Base-by-base conservation (phyloP, 2,797 vertebrate species). In the Artibeus lituratus region DNA sequence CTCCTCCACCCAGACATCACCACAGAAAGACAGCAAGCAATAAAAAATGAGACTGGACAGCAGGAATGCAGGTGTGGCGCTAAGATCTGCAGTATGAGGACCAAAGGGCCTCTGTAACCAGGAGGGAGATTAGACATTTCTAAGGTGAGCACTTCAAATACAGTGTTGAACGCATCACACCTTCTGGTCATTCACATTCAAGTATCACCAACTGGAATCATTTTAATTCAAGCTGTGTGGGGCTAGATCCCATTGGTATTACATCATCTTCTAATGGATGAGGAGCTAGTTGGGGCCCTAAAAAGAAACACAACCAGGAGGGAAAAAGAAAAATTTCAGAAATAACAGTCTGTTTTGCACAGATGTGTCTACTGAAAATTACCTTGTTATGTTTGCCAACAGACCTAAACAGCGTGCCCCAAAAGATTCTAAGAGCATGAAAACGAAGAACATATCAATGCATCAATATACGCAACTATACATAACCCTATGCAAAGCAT, bases 21-120 rank as follows among this genome's bases (percentile, higher is more conserved):
- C 95, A 74, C 24, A 82, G 65, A 97, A 97, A 97, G 93, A 96
- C 26, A 97, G 44, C 81, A 87, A 96, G 97, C 96, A 97, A 98
- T 98, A 98, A 98, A 97, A 97, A 92, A 95, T 77, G 94, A 87
- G 92, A 95, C 97, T 97, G 96, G 95, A 97, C 32, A 7, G 89
- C 74, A 98, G 97, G 97, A 98, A 98, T 91, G 96, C 97, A 98
- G 97, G 97, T 98, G 97, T 97, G 97, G 97, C 90, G 59, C 47
- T 73, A 0, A 96, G 96, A 97, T 83, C 95, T 80, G 82, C 55
- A 62, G 77, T 14, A n/a, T 44, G 86, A 92, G 92, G 87, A 97
- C 95, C 74, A 96, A 97, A 97, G 47, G 95, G 97, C 96, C 95
- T 97, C 72, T 81, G 95, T 73, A 97, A 97, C 96, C 97, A 96